Evolutionary conservation across 2,113 vertebrate species (phyloP), one percentile per base, ranked within the genome.

Genomic region (Galeopterus variegatus): DNA sequence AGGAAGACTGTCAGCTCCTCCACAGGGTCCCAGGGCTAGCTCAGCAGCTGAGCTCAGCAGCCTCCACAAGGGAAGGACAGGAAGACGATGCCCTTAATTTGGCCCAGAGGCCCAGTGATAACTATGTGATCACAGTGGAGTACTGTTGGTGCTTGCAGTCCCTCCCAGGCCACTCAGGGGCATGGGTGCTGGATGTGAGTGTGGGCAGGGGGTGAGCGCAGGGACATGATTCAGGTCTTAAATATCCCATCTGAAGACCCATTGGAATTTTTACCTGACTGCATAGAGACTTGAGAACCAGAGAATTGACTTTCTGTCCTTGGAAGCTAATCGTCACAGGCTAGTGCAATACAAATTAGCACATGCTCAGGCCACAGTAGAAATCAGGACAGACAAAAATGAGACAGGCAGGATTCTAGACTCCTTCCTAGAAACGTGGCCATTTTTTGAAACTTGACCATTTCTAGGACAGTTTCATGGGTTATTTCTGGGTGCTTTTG

Each of bases 21-120:
- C 54, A 21, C 26, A 79, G 62, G 31, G 5, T 67, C 64, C 62
- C 79, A 72, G 48, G 24, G 65, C 28, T 73, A 72, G 60, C 80
- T 80, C n/a, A n/a, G n/a, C n/a, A 89, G 52, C 54, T 77, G 9
- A 92, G 86, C 85, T 89, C 82, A 83, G 83, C 77, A 89, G 45
- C 80, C 72, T 91, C 64, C 65, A 54, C 1, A 15, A 82, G 45
- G 26, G 45, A 88, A 82, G 60, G 28, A 84, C 48, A 56, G 41
- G 52, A 90, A 82, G 69, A 76, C 0, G 13, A 93, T 62, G 23
- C 45, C 75, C 65, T 76, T 80, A 52, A 89, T 84, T 70, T 93
- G 79, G 18, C 48, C 69, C 84, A 92, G 75, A 85, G 26, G 1
- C 48, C 65, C 41, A 41, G 11, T 41, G 93, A 36, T 60, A 70